Percentiles rank a stretch among this genome's conserved stretches.
Conservation (phyloP, 2,888 invertebrate genomes). For the Crossocerus cetratus region DNA sequence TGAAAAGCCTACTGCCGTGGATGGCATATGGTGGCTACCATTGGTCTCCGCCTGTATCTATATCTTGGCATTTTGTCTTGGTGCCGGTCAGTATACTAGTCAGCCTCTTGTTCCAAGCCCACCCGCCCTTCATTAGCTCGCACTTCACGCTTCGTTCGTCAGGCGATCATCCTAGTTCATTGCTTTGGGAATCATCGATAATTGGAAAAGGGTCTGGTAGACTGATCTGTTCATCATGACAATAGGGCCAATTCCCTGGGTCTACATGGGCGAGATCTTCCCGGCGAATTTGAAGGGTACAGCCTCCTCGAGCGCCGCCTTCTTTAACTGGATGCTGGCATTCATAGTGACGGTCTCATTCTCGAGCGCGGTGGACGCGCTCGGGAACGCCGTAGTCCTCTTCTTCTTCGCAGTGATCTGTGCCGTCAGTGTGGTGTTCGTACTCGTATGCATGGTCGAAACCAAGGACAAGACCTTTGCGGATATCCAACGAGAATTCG, state of each 20-base stretch:
- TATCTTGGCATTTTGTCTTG: constrained; percentile 77
- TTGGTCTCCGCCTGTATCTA: constrained; percentile 75
- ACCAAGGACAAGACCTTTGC: constrained; percentile 76
- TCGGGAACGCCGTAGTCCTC: constrained; percentile 76
- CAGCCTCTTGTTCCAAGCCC: background rate
- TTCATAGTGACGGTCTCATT: constrained; percentile 77
- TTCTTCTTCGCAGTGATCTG: constrained; percentile 78
- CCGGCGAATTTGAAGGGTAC: constrained; percentile 75
- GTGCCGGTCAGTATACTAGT: constrained; percentile 62
- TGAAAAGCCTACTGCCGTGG: constrained; percentile 46
- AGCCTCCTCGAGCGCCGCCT: constrained; percentile 73
- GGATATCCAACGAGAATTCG: constrained; percentile 73
- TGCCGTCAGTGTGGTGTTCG: constrained; percentile 77
- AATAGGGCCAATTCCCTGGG: constrained; percentile 78
- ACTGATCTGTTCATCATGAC: background rate
- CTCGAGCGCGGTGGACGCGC: constrained; percentile 69
- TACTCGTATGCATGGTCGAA: constrained; percentile 79
- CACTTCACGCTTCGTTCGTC: background rate
- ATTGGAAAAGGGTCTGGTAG: background rate
- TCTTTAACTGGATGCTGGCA: constrained; percentile 76
- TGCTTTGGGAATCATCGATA: background rate
- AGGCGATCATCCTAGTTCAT: background rate
- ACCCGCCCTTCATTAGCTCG: constrained; percentile 2
- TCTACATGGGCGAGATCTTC: constrained; percentile 78
- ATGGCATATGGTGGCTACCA: constrained; percentile 73